Percentiles rank a stretch among this genome's conserved stretches.
Conservation (phyloP, 92 coral and sea anemone genomes). For the Anthopleura xanthogrammica region DNA sequence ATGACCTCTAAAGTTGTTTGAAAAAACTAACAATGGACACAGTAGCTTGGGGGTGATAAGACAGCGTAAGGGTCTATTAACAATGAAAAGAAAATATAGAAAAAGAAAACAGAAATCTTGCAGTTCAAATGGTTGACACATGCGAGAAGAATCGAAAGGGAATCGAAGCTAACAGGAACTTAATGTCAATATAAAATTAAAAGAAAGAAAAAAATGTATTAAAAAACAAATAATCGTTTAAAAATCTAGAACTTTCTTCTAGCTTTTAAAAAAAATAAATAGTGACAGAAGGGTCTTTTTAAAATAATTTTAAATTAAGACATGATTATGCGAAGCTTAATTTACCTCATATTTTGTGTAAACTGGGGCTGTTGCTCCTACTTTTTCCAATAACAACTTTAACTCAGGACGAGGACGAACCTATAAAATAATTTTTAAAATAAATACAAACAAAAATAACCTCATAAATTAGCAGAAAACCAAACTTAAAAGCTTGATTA, state of each 20-base stretch:
- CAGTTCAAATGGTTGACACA: not conserved
- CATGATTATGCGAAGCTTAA: too few species aligned
- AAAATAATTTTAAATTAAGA: not conserved
- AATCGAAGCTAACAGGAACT: slow-evolving; percentile 5
- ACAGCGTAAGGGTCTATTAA: not conserved
- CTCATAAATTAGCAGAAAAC: not conserved
- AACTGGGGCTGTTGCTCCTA: slow-evolving; percentile 21
- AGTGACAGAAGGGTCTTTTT: not conserved
- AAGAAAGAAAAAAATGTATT: slow-evolving; percentile 12
- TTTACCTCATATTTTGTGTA: slow-evolving; percentile 24
- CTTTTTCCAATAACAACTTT: slow-evolving; percentile 7
- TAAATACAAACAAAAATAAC: not conserved
- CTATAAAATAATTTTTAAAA: not conserved
- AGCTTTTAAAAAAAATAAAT: not conserved
- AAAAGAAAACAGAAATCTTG: slow-evolving; percentile 5
- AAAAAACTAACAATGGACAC: not conserved
- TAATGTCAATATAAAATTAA: slow-evolving; percentile 9
- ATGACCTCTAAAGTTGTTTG: slow-evolving; percentile 44
- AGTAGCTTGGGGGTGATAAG: not conserved
- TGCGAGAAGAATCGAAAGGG: not conserved
- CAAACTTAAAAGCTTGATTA: not conserved
- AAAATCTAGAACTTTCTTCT: not conserved
- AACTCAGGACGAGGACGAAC: slow-evolving; percentile 24
- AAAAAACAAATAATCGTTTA: not conserved
- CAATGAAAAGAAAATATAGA: not conserved